Conservation (phyloP, 2,113 vertebrate genomes). For the Xerus inauris region DNA sequence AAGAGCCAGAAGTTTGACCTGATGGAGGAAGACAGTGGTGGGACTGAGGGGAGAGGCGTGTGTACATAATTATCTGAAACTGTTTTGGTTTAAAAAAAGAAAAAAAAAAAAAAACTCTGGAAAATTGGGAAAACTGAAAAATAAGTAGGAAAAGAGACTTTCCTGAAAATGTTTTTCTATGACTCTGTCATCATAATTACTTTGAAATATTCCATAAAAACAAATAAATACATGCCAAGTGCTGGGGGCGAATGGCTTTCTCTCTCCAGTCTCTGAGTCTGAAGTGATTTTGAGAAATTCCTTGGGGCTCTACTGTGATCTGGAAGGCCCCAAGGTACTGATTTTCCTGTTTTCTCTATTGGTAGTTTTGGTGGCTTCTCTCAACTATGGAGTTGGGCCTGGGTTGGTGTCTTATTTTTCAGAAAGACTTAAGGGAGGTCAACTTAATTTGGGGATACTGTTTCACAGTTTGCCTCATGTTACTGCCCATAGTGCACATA, state of each 20-base stretch:
- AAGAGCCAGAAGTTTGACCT: not conserved
- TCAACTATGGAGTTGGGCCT: not conserved
- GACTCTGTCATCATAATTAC: not conserved
- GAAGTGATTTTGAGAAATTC: not conserved
- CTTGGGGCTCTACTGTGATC: not conserved
- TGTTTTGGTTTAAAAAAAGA: not conserved
- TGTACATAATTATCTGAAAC: not conserved
- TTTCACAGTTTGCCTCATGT: not conserved
- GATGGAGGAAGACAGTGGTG: not conserved
- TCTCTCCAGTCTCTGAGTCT: not conserved
- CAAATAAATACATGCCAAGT: not conserved
- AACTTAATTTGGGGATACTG: not conserved
- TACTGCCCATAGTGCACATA: not conserved
- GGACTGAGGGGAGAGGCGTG: not conserved
- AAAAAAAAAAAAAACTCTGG: not conserved
- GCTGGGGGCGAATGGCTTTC: not conserved
- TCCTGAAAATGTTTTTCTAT: conserved; percentile 18
- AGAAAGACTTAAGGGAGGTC: not conserved
- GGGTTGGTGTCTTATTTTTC: not conserved
- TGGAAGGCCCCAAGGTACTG: not conserved
- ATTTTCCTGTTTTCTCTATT: not conserved
- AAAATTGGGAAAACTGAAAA: not conserved
- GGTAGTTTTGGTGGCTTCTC: not conserved
- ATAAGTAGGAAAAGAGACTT: not conserved
- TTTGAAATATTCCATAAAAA: not conserved